Base-by-base conservation (phyloP, 2,888 invertebrate species). In the Bhutanitis thaidina region DNA sequence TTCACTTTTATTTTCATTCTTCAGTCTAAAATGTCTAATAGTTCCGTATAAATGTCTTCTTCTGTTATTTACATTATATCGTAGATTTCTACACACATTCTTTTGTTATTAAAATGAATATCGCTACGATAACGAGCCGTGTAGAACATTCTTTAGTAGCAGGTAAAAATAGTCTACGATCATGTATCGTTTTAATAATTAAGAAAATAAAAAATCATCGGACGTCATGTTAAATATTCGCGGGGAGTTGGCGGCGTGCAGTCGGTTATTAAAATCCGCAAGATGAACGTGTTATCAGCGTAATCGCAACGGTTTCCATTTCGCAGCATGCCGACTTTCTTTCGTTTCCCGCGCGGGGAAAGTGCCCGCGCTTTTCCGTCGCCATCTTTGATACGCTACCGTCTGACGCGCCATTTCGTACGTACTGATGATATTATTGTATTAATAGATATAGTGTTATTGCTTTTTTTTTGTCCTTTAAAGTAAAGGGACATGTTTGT, bases 261-360 rank as follows among this genome's bases (percentile, higher is more conserved):
- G 52, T 56, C 45, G 52, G 71, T 75, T 75, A 75, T 80, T 77
- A 79, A 74, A 71, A 63, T 65, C 58, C 40, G 63, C 60, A 49
- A 69, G 71, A 71, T 70, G 69, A 66, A 72, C 80, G 67, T 79
- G 78, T 77, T 84, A 83, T 83, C 85, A 74, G 56, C 69, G 71
- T 81, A 82, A 87, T 87, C 80, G 76, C 70, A 61, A 54, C 77
- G 74, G 83, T 88, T 89, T 88, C 86, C 82, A 86, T 89, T 89
- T 89, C 86, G 77, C 78, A 65, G 71, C 74, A 71, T 64, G 65
- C 68, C 77, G 74, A 84, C 87, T 89, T 87, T 85, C 87, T 82
- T 85, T 77, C 77, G 81, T 82, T 89, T 90, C 90, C 86, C 86
- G 82, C 81, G 69, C 69, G 79, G 86, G 82, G 87, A 88, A 87